A percentile compares a stretch with the other conserved stretches of the same genome.
phyloP scores from a whole-genome alignment of 2,113 vertebrate species.

The Oxyruncus cristatus region DNA sequence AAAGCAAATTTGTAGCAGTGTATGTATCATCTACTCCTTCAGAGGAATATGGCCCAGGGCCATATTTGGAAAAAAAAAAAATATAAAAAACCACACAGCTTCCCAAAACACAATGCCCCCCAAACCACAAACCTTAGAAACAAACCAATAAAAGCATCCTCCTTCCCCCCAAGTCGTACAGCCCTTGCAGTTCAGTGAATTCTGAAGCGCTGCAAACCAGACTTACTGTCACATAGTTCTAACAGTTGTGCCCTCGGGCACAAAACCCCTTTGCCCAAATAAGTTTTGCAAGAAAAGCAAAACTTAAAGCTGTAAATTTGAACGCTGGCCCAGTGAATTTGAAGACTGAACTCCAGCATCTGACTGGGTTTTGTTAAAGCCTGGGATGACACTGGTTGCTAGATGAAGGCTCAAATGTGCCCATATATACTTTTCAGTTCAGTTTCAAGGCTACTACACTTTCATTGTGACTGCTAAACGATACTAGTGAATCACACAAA shows the following conservation, averaged over 20 bases:
- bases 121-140: background rate
- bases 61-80: background rate
- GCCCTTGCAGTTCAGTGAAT: background rate
- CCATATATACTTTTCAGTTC: background rate
- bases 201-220: background rate
- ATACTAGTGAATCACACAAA: background rate
- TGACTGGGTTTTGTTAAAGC: background rate
- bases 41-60: background rate
- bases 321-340: rapidly evolving
- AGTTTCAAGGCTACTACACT: background rate
- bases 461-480: background rate
- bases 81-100: background rate
- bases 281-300: background rate
- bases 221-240: background rate
- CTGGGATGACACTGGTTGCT: too few relatives aligned
- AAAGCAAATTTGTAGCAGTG: background rate
- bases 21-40: background rate
- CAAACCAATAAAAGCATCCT: background rate
- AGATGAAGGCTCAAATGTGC: background rate
- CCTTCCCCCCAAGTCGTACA: rapidly evolving
- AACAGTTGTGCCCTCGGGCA: background rate
- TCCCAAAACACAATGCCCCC: background rate
- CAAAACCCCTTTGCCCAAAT: background rate
- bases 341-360: background rate
- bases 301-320: background rate